Conservation (phyloP, 2,113 vertebrate species). For the Addax nasomaculatus region DNA sequence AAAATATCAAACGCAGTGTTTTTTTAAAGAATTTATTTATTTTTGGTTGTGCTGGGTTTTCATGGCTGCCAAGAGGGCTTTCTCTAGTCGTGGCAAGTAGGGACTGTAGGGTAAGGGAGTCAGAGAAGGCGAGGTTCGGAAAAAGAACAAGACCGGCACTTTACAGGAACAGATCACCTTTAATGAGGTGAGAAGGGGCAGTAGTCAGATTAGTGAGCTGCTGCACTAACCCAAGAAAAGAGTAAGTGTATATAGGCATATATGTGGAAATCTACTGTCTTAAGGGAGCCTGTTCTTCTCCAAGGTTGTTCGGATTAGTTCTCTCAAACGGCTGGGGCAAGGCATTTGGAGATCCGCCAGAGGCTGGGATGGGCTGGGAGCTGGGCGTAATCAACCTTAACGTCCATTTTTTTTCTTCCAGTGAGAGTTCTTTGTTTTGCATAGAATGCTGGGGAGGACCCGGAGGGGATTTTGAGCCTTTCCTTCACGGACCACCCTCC, state of each 20-base stretch:
- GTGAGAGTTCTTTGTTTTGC: neutral
- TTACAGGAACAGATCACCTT: neutral
- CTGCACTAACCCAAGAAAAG: neutral
- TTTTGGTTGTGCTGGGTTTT: neutral
- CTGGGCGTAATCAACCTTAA: neutral
- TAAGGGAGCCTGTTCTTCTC: neutral
- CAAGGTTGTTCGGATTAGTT: neutral
- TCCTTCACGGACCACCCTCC: neutral
- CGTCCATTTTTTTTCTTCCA: neutral
- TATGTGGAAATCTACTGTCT: neutral
- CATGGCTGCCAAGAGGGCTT: neutral
- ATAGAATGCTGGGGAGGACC: neutral
- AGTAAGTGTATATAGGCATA: neutral
- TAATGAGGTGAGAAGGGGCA: neutral
- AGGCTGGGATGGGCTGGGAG: neutral
- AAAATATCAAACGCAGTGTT: slow-evolving; percentile 90
- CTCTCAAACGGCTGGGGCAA: neutral
- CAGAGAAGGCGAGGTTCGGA: neutral
- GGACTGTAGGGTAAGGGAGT: neutral
- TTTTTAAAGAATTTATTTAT: neutral
- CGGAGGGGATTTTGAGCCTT: neutral
- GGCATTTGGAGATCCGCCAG: neutral
- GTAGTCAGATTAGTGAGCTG: neutral
- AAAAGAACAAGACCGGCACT: neutral
- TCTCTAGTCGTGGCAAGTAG: neutral